Conservation (phyloP, 2,113 vertebrate genomes). For the Chascanopsetta lugubris region DNA sequence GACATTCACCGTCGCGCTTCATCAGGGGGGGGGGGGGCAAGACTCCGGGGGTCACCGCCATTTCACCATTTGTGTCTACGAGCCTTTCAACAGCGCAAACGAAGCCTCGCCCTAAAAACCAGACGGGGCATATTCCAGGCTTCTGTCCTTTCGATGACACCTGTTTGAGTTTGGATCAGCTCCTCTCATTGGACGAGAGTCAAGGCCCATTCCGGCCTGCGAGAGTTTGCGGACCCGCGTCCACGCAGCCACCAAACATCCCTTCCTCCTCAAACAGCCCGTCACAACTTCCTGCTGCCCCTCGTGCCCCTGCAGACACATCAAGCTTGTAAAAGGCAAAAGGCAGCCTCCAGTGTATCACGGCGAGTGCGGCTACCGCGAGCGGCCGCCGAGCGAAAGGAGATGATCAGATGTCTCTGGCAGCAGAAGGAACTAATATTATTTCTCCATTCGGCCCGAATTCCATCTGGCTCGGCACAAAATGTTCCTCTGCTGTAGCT, state of each 20-base stretch:
- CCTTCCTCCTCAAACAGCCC: neutral
- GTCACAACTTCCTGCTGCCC: slow-evolving; percentile 48
- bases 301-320: slow-evolving; percentile 15
- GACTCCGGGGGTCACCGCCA: no score
- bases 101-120: no score
- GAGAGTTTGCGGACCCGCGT: slow-evolving; percentile 45
- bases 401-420: slow-evolving; percentile 57
- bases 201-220: slow-evolving; percentile 52
- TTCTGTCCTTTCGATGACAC: no score
- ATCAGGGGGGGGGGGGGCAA: no score
- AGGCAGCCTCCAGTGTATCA: slow-evolving; percentile 28
- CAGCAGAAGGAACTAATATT: slow-evolving; percentile 27
- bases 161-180: slow-evolving; percentile 61
- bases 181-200: slow-evolving; percentile 47
- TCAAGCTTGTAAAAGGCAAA: slow-evolving; percentile 40
- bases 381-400: slow-evolving; percentile 23
- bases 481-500: slow-evolving; percentile 53
- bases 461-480: slow-evolving; percentile 59
- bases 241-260: slow-evolving; percentile 36
- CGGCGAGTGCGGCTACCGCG: slow-evolving; percentile 8
- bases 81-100: no score
- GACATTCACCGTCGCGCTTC: no score
- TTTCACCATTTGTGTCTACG: no score
- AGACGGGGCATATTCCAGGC: no score
- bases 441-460: slow-evolving; percentile 53